Percentiles rank a stretch among this genome's conserved stretches.
phyloP scores from a whole-genome alignment of 2,113 vertebrate species.

The Oceanodroma tethys region DNA sequence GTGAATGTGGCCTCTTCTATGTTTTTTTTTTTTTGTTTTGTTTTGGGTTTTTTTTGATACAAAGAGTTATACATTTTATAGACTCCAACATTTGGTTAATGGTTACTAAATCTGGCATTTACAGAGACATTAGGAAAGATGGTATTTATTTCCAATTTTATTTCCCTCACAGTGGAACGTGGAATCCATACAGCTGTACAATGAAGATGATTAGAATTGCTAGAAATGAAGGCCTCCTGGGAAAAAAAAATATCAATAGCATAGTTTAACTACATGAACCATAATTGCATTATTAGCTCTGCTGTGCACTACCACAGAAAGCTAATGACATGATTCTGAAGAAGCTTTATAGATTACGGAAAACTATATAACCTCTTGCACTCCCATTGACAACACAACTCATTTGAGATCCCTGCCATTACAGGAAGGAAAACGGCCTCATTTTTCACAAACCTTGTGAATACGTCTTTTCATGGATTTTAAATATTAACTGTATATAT shows the following conservation, averaged over 20 bases:
- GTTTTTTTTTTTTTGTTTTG: neutral
- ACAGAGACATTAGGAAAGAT: constrained; percentile 20
- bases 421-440: neutral
- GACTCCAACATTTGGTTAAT: constrained; percentile 42
- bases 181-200: constrained; percentile 39
- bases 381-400: constrained; percentile 36
- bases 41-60: neutral
- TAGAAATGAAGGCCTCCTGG: constrained; percentile 50
- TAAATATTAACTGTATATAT: neutral
- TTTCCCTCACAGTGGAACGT: constrained; percentile 12
- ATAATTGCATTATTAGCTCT: constrained; percentile 62
- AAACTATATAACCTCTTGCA: constrained; percentile 44
- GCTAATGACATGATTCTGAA: constrained; percentile 59
- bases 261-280: constrained; percentile 60
- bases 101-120: constrained; percentile 48
- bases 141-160: constrained; percentile 52
- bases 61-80: constrained; percentile 28
- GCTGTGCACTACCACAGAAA: constrained; percentile 36
- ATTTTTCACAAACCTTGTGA: constrained; percentile 6
- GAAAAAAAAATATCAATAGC: constrained; percentile 64
- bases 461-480: neutral
- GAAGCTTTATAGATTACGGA: constrained; percentile 59
- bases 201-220: constrained; percentile 44
- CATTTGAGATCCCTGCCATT: constrained; percentile 15
- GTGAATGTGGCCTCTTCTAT: neutral